A percentile compares a stretch with the other conserved stretches of the same genome.
These are phyloP conservation scores for Muscicapa adusta DNA, from an alignment of 2,113 vertebrate species.

Conservation along the genomic window DNA sequence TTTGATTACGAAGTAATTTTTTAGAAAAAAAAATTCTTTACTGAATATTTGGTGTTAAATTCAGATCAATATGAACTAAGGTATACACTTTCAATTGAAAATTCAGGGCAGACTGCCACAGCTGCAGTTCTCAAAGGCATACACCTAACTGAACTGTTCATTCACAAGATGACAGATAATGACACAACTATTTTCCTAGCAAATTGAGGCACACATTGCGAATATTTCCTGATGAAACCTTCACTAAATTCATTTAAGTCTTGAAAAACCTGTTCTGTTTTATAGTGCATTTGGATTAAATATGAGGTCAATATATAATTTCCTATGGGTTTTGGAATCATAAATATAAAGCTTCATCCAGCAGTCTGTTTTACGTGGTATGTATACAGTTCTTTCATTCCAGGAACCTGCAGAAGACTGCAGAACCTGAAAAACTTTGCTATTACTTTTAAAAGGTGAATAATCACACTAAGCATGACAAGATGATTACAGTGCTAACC, in stretches of 20 bases:
- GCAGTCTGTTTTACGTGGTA: background rate
- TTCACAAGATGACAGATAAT: background rate
- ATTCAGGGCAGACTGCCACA: background rate
- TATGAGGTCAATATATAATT: background rate
- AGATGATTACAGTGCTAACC: constrained; percentile 54
- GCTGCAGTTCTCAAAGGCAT: background rate
- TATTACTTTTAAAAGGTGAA: constrained; percentile 57
- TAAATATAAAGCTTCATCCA: background rate
- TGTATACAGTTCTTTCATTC: constrained; percentile 7
- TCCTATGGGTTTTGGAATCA: background rate
- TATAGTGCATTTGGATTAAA: background rate
- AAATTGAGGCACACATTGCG: background rate
- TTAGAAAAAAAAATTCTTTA: background rate
- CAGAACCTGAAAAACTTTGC: constrained; percentile 46
- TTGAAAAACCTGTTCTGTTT: constrained; percentile 11
- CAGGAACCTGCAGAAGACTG: constrained; percentile 6
- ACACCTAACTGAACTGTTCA: background rate
- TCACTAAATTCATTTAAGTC: background rate
- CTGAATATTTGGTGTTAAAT: background rate
- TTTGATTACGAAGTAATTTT: background rate
- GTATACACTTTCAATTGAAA: background rate
- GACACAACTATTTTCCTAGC: background rate
- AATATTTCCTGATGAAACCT: background rate
- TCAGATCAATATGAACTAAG: background rate
- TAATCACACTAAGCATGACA: constrained; percentile 60